Conservation (phyloP, 1,140 invertebrate genomes). For the Teleopsis dalmanni region DNA sequence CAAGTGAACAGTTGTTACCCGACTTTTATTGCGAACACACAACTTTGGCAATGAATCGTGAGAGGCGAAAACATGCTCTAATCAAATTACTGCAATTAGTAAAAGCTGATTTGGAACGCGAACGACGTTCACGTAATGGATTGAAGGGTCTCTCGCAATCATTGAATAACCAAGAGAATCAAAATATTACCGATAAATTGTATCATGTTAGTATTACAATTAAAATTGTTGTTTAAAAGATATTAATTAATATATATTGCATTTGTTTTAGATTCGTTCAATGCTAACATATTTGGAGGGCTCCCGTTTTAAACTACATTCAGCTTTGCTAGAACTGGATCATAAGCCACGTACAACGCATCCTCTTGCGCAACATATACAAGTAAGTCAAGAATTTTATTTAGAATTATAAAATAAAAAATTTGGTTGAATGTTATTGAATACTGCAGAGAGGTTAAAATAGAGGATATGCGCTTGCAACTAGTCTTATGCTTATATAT, state of each 20-base stretch:
- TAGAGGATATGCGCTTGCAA: too few species aligned
- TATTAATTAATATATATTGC: neutral
- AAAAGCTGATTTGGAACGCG: constrained; percentile 76
- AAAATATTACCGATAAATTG: constrained; percentile 84
- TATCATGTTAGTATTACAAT: constrained; percentile 61
- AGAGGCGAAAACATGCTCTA: constrained; percentile 76
- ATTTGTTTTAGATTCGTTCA: constrained; percentile 69
- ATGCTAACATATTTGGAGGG: constrained; percentile 90
- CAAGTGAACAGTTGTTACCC: constrained; percentile 74
- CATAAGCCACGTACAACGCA: constrained; percentile 65
- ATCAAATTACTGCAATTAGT: constrained; percentile 74
- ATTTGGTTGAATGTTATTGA: too few species aligned
- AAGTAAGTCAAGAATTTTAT: constrained; percentile 16
- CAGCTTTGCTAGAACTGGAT: constrained; percentile 72
- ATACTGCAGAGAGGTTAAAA: too few species aligned
- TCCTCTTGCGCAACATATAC: constrained; percentile 75
- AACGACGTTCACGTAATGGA: constrained; percentile 75
- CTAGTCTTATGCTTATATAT: too few species aligned
- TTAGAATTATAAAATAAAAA: neutral
- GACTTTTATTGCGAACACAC: constrained; percentile 94
- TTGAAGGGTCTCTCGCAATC: constrained; percentile 84
- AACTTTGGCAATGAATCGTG: constrained; percentile 85
- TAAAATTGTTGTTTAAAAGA: neutral
- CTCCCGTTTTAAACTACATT: constrained; percentile 77
- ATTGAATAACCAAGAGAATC: constrained; percentile 84